Percentiles rank a stretch among this genome's conserved stretches.
Conservation (phyloP, 2,888 invertebrate genomes). For the Baccha elongata region DNA sequence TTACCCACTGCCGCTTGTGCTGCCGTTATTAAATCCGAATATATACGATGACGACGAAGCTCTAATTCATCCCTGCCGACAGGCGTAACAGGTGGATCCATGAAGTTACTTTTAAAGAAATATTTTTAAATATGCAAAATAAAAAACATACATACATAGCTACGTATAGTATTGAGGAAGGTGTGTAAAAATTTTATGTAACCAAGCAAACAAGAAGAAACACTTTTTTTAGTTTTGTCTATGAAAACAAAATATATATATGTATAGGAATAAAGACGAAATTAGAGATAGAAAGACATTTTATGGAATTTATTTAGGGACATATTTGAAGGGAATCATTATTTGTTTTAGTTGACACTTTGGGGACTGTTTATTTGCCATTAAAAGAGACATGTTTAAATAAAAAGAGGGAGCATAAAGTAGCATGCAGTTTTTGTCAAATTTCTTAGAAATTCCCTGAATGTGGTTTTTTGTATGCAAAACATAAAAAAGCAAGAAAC, state of each 20-base stretch:
- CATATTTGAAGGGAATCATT: too few species aligned
- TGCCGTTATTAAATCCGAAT: slow-evolving; percentile 89
- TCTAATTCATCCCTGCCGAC: slow-evolving; percentile 91
- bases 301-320: background rate
- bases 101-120: slow-evolving; percentile 78
- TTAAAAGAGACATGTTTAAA: too few species aligned
- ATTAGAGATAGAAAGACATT: background rate
- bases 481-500: slow-evolving; percentile 4
- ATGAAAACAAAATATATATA: background rate
- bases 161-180: slow-evolving; percentile 9
- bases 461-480: background rate
- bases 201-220: slow-evolving; percentile 10
- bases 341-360: too few species aligned
- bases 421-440: too few species aligned
- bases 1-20: slow-evolving; percentile 89
- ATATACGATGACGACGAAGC: slow-evolving; percentile 89
- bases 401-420: too few species aligned
- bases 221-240: slow-evolving; percentile 31
- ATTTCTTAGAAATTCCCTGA: too few species aligned
- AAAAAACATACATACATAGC: slow-evolving; percentile 25
- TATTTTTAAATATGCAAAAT: slow-evolving; percentile 40
- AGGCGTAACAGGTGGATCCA: slow-evolving; percentile 87
- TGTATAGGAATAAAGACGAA: background rate
- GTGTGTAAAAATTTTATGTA: slow-evolving; percentile 6
- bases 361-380: too few species aligned